Conservation (phyloP, 2,888 invertebrate genomes). For the Acanthacorydalis orientalis region DNA sequence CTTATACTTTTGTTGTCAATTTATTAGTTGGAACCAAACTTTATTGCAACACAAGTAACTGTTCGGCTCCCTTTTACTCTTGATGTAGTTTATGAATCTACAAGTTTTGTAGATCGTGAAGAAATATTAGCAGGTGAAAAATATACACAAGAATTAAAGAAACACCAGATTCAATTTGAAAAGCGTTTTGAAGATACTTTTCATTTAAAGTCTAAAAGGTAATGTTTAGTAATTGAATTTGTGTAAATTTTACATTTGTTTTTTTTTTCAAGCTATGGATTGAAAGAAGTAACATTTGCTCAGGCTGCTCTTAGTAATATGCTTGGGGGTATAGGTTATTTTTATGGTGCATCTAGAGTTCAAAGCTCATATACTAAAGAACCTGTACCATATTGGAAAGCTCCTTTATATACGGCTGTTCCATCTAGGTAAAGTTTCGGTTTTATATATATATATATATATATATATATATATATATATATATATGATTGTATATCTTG, state of each 20-base stretch:
- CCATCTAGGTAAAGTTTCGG: slow-evolving; percentile 41
- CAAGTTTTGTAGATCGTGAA: slow-evolving; percentile 39
- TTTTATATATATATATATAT: neutral
- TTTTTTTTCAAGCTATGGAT: slow-evolving; percentile 6
- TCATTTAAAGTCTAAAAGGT: slow-evolving; percentile 53
- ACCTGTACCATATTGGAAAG: slow-evolving; percentile 88
- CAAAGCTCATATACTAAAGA: slow-evolving; percentile 61
- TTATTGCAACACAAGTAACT: slow-evolving; percentile 60
- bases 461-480: too few relatives aligned
- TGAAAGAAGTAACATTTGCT: slow-evolving; percentile 56
- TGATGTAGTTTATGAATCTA: slow-evolving; percentile 72
- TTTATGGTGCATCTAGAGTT: slow-evolving; percentile 82
- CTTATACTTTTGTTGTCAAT: neutral
- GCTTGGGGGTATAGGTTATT: slow-evolving; percentile 93
- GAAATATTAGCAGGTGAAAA: slow-evolving; percentile 38
- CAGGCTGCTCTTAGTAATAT: slow-evolving; percentile 81
- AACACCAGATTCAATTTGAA: slow-evolving; percentile 47
- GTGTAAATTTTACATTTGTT: neutral
- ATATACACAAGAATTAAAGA: slow-evolving; percentile 45
- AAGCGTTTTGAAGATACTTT: slow-evolving; percentile 70
- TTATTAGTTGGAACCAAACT: slow-evolving; percentile 44
- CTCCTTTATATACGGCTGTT: slow-evolving; percentile 81
- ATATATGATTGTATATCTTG: too few relatives aligned
- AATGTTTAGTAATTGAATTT: slow-evolving; percentile 4
- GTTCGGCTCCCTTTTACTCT: slow-evolving; percentile 64